These are phyloP conservation scores for Engraulis encrasicolus DNA, from an alignment of 2,113 vertebrate genomes.

Conservation along the genomic window DNA sequence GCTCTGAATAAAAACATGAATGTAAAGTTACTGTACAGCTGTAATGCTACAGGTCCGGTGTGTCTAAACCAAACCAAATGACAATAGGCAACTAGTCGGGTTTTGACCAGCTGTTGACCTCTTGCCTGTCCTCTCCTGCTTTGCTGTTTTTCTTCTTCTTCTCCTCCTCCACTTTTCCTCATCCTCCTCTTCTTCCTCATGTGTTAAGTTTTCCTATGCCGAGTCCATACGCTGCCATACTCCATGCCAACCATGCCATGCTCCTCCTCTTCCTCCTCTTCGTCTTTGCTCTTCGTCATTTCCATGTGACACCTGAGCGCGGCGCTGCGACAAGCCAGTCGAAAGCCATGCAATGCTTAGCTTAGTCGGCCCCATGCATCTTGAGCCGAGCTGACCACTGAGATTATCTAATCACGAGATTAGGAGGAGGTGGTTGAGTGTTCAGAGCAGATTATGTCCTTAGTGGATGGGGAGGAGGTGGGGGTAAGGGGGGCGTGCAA, in stretches of 20 bases:
- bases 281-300: background rate
- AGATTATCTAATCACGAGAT: constrained; percentile 52
- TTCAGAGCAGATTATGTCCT: constrained; percentile 43
- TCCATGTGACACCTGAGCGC: background rate
- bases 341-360: constrained; percentile 21
- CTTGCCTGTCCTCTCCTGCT: background rate
- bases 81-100: no score
- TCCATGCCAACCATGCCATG: background rate
- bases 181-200: no score
- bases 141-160: background rate
- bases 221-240: background rate
- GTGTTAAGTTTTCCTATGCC: no score
- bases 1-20: no score
- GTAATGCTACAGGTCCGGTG: no score
- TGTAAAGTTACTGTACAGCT: no score
- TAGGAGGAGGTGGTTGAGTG: constrained; percentile 44
- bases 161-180: background rate
- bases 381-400: no score
- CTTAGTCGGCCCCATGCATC: constrained; percentile 27
- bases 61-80: no score
- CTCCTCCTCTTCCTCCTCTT: background rate
- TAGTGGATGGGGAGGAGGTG: background rate
- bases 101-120: background rate
- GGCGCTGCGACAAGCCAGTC: constrained; percentile 30
- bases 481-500: background rate